Base-by-base conservation (phyloP, 64 coral and sea anemone genomes). In the Stylophora pistillata region DNA sequence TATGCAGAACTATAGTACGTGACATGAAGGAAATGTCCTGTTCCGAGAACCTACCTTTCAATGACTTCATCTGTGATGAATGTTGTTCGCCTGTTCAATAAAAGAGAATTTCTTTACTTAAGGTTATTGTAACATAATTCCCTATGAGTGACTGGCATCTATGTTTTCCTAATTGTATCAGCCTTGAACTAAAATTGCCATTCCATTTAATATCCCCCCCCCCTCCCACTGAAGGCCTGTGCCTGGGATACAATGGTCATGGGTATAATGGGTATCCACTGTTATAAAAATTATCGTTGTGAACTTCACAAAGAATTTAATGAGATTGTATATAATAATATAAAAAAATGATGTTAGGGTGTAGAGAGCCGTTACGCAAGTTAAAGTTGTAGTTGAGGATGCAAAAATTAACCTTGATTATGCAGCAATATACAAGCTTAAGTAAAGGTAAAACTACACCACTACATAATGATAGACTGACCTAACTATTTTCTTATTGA, bases 401-500 rank as follows among this genome's bases (percentile, higher is more conserved):
- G n/a, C n/a, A n/a, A n/a, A n/a, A n/a, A 47, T 47, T 47, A 47
- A 47, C 7, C 37, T 47, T 47, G 37, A 47, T 47, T 47, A 47
- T 47, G 3, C 37, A 47, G 37, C 7, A 4, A 47, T 47, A 47
- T 47, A 47, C 37, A 47, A 47, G 37, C 37, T 47, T 47, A 47
- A 3, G 7, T 7, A 47, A 47, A 47, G 7, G 7, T 47, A 47
- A 47, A 3, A 47, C 3, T 47, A n/a, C 7, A 47, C 12, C 4
- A 12, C 20, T 1, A n/a, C 20, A 68, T 9, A 23, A n/a, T 26
- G 0, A n/a, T 68, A 60, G 5, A 68, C 62, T 82, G 56, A 96
- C 94, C 94, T 85, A 21, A 75, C 91, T 64, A 96, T 93, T 33
- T 92, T 96, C 72, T 96, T 92, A 75, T 96, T 96, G n/a, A 96